phyloP scores from a whole-genome alignment of 2,888 invertebrate species.

The Minunthozetes semirufus region DNA sequence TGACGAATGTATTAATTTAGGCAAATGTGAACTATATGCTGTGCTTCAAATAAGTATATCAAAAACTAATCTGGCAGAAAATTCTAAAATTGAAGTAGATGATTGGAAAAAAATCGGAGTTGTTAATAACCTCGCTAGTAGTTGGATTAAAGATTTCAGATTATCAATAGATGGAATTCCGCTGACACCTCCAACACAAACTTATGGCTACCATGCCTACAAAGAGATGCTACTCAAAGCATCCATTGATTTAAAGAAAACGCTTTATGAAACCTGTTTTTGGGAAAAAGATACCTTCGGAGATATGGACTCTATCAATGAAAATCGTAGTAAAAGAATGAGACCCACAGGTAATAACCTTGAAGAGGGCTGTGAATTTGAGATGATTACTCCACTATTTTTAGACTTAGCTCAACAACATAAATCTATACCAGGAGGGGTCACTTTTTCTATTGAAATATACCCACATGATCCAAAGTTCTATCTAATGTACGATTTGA shows the following conservation, averaged over 20 bases:
- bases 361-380: not conserved
- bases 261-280: not conserved
- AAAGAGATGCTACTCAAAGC: not conserved
- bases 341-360: not conserved
- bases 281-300: not conserved
- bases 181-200: not conserved
- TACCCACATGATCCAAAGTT: constrained; percentile 37
- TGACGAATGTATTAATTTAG: not conserved
- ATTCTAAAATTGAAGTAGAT: not conserved
- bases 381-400: constrained; percentile 35
- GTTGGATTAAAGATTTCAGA: not conserved
- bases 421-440: constrained; percentile 34
- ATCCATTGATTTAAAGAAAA: not conserved
- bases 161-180: not conserved
- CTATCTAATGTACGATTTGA: constrained; percentile 25
- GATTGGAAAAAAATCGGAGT: not conserved
- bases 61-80: not conserved
- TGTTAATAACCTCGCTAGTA: not conserved
- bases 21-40: not conserved
- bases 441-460: constrained; percentile 33
- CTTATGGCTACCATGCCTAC: not conserved
- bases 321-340: not conserved
- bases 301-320: not conserved
- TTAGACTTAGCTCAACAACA: constrained; percentile 36
- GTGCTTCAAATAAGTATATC: not conserved